These are phyloP conservation scores for Notolepis coatsorum DNA, from an alignment of 2,797 vertebrate genomes.

Conservation along the genomic window DNA sequence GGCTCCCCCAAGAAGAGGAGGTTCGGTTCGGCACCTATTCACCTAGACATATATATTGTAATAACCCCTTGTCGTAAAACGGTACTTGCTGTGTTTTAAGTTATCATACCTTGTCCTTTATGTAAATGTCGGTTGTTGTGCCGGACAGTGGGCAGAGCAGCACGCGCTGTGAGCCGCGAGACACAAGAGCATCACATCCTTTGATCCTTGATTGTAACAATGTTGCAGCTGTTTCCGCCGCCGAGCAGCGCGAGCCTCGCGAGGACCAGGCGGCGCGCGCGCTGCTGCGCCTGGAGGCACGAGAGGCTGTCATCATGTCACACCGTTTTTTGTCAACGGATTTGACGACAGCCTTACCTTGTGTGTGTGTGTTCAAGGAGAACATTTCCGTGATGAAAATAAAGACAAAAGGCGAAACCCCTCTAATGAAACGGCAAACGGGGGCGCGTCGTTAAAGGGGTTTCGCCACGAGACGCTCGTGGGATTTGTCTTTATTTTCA, in stretches of 20 bases:
- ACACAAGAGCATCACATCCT: slow-evolving; percentile 27
- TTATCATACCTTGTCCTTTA: too few relatives aligned
- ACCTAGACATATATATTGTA: too few relatives aligned
- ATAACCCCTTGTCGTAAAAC: too few relatives aligned
- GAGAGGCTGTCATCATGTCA: slow-evolving; percentile 57
- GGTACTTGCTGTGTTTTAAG: too few relatives aligned
- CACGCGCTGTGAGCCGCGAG: too few relatives aligned
- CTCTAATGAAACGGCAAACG: background rate
- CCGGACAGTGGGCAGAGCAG: background rate
- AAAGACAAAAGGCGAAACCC: too few relatives aligned
- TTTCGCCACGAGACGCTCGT: slow-evolving; percentile 53
- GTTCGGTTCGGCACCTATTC: too few relatives aligned
- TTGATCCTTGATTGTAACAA: slow-evolving; percentile 54
- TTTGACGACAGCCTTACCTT: slow-evolving; percentile 41
- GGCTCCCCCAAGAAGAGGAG: too few relatives aligned
- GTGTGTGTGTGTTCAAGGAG: slow-evolving; percentile 63
- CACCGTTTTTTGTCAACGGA: slow-evolving; percentile 11
- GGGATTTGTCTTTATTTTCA: slow-evolving; percentile 46
- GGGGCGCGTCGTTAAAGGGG: slow-evolving; percentile 44
- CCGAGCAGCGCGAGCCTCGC: too few relatives aligned
- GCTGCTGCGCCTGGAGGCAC: slow-evolving; percentile 51
- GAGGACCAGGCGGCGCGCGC: slow-evolving; percentile 53
- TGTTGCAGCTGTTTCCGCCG: slow-evolving; percentile 61
- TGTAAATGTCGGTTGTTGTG: too few relatives aligned
- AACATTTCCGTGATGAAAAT: slow-evolving; percentile 34